Conservation (phyloP, 2,888 invertebrate species). For the Coelinius sp. region DNA sequence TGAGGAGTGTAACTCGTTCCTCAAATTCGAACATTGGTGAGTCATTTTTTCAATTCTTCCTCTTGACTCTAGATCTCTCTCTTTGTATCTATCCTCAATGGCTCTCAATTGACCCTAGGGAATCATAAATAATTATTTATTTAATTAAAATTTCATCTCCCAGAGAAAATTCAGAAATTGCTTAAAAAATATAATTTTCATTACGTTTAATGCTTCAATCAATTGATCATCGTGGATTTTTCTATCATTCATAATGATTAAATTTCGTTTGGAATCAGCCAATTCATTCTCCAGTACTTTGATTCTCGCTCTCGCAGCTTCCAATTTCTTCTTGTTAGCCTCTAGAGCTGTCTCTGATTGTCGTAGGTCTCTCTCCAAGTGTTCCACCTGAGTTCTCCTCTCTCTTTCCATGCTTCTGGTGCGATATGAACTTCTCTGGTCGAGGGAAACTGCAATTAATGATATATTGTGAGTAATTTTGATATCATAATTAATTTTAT, state of each 20-base stretch:
- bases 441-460: constrained; percentile 40
- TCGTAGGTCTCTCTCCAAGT: constrained; percentile 75
- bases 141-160: not conserved
- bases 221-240: constrained; percentile 77
- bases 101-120: constrained; percentile 55
- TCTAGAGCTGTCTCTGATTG: constrained; percentile 74
- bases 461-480: not conserved
- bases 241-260: constrained; percentile 76
- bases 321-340: constrained; percentile 76
- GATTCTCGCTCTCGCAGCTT: constrained; percentile 79
- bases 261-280: constrained; percentile 74
- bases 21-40: constrained; percentile 52
- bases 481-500: not conserved
- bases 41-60: constrained; percentile 54
- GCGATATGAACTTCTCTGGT: constrained; percentile 47
- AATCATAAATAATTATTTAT: constrained; percentile 9
- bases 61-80: constrained; percentile 51
- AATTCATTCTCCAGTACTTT: constrained; percentile 80
- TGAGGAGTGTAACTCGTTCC: constrained; percentile 55
- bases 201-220: constrained; percentile 76
- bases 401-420: constrained; percentile 74
- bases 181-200: not conserved
- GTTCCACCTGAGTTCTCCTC: constrained; percentile 75
- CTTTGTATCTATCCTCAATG: constrained; percentile 53
- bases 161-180: no score